Base-by-base conservation (phyloP, 2,888 invertebrate species). In the Ophraella communa region DNA sequence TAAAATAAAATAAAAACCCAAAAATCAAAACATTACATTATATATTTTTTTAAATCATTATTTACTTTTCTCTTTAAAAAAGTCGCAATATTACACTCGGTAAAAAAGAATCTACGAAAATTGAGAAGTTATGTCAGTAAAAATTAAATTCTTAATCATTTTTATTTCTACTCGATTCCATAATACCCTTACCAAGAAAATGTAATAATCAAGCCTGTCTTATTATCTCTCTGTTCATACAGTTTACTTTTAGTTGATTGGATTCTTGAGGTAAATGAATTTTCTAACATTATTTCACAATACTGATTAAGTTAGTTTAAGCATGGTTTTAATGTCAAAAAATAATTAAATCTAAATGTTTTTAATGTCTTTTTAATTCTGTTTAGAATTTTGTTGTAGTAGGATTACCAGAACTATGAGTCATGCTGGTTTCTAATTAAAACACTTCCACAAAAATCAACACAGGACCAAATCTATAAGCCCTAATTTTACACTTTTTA, bases 211-310 rank as follows among this genome's bases (percentile, higher is more conserved):
- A 24, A 39, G 18, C 21, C 47, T 35, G 58, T 14, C 49, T 58
- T 30, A 49, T 58, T 58, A 58, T 58, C 49, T 58, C 35, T 58
- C 49, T 49, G 33, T 49, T 58, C 49, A 49, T 58, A 49, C 49
- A 21, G 17, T 49, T 58, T 58, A 47, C 49, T 14, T 58, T 45
- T 45, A 21, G 49, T 49, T 49, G 58, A 58, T 58, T 58, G 58
- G 58, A 58, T 54, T 54, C 23, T 51, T 7, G 27, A 51, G 49
- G 27, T 51, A 51, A 51, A 51, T 51, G 49, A 27, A 51, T 51
- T 51, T 51, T 14, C 24, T 49, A 49, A 49, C 14, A 23, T 24
- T 49, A 49, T 49, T 49, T 23, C 49, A 27, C 49, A 27, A 18
- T 27, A 51, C 27, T 49, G 49, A 49, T 49, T 51, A 17, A 51